Evolutionary conservation across 2,113 vertebrate species (phyloP).

Genomic region (Sylvilagus bachmani): DNA sequence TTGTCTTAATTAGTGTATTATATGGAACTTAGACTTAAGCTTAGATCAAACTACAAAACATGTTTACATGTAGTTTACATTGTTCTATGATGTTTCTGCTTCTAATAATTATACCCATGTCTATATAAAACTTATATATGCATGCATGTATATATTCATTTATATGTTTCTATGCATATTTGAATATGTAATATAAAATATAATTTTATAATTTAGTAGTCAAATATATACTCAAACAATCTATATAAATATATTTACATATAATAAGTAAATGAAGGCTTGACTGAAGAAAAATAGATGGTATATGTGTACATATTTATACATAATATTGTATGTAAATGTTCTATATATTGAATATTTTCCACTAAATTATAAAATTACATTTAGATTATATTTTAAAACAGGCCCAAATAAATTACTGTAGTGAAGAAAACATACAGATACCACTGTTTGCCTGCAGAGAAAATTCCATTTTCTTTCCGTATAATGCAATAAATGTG

Average conservation of each 20-base stretch:
- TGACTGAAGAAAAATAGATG: not conserved
- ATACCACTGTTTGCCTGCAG: slow-evolving; percentile 54
- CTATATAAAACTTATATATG: too few relatives aligned
- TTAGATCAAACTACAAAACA: slow-evolving; percentile 9
- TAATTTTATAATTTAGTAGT: slow-evolving; percentile 10
- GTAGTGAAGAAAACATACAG: slow-evolving; percentile 56
- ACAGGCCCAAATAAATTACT: slow-evolving; percentile 64
- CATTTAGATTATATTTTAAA: slow-evolving; percentile 58
- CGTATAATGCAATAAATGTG: slow-evolving; percentile 63
- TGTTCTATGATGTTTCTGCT: not conserved
- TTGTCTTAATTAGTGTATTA: not conserved
- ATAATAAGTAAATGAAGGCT: not conserved
- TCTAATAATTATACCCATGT: not conserved
- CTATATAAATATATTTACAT: not conserved
- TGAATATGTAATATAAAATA: not conserved
- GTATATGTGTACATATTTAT: not conserved
- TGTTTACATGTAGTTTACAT: not conserved
- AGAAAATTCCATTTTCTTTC: slow-evolving; percentile 71
- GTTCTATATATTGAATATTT: not conserved
- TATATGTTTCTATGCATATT: not conserved
- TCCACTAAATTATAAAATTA: slow-evolving; percentile 21
- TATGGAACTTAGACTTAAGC: slow-evolving; percentile 16
- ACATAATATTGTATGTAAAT: not conserved
- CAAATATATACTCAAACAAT: not conserved
- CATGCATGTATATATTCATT: not conserved